Base-by-base conservation (phyloP, 2,797 vertebrate genomes). In the Atherinosoma microstoma region DNA sequence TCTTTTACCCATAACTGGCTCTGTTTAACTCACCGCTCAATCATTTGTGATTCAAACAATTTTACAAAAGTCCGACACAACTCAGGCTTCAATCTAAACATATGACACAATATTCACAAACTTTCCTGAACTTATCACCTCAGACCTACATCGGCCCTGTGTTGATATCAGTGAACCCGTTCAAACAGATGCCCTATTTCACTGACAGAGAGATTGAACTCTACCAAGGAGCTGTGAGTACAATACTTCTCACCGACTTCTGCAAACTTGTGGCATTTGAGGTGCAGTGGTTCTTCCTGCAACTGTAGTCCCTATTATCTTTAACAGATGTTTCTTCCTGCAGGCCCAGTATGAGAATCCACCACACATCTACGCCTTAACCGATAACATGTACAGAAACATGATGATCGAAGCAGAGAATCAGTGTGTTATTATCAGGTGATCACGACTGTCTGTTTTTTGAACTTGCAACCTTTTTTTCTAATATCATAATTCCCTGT, bases 111-210 rank as follows among this genome's bases (percentile, higher is more conserved):
- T 16, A 51, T 24, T 0, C 40, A 1, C 4, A 16, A 62, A 35
- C 58, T 30, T 53, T 60, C 94, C 96, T 97, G 96, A 90, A 96
- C 95, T 24, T 0, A 0, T 8, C 7, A 2, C 0, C 79, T 58
- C 89, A 98, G 98, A 98, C 97, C 27, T 99, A 99, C 79, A 99
- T 99, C 0, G 98, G 98, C 51, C 92, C 97, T 0, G 98, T 99
- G 54, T 89, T 99, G 67, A 99, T 99, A 90, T 99, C 98, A 0
- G 94, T 99, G 0, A 99, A 99, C 85, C 98, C 98, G 0, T 99
- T 99, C 89, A 99, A 99, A 88, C 97, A 98, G 94, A 99, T 99
- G 98, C 97, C 97, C 0, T 99, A 99, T 53, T 99, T 99, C 91
- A 99, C 97, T 0, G 97, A 99, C 72, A 91, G 95, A 0, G 98